Conservation (phyloP, 1,140 invertebrate species). For the Calycopis cecrops region DNA sequence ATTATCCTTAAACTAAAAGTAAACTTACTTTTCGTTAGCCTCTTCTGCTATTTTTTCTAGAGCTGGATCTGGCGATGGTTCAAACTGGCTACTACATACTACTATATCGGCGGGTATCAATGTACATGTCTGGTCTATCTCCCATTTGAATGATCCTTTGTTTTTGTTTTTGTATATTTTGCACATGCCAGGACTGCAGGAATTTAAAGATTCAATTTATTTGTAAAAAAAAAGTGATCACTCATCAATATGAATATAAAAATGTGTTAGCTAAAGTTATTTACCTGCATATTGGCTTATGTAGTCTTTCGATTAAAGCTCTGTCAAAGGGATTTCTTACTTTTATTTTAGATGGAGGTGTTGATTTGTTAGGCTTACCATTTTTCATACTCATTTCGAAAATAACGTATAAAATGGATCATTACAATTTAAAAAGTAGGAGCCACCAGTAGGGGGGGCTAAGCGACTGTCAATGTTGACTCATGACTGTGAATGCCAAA, state of each 20-base stretch:
- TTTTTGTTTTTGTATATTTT: conserved; percentile 67
- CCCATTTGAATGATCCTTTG: conserved; percentile 61
- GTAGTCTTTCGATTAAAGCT: conserved; percentile 62
- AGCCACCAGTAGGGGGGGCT: too few relatives aligned
- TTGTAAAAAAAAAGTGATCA: conserved; percentile 18
- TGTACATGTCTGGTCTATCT: conserved; percentile 66
- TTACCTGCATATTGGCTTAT: conserved; percentile 71
- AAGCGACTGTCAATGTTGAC: too few relatives aligned
- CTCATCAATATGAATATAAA: conserved; percentile 9
- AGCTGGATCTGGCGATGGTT: conserved; percentile 65
- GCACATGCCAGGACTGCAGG: conserved; percentile 69
- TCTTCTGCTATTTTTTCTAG: conserved; percentile 69
- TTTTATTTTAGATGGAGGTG: conserved; percentile 60
- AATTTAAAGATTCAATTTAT: conserved; percentile 13
- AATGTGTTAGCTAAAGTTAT: conserved; percentile 10
- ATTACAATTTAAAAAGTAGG: conserved; percentile 2
- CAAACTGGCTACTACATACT: conserved; percentile 69
- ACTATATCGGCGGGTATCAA: conserved; percentile 67
- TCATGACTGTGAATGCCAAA: too few relatives aligned
- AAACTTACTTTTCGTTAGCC: conserved; percentile 61
- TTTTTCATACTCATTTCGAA: conserved; percentile 56
- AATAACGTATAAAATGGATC: conserved; percentile 11
- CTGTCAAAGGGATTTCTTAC: conserved; percentile 71
- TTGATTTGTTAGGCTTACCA: conserved; percentile 51
- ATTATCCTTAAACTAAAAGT: too few relatives aligned